A percentile compares a stretch with the other conserved stretches of the same genome.
Conservation (phyloP, 2,888 invertebrate genomes). For the Epinotia bilunana region DNA sequence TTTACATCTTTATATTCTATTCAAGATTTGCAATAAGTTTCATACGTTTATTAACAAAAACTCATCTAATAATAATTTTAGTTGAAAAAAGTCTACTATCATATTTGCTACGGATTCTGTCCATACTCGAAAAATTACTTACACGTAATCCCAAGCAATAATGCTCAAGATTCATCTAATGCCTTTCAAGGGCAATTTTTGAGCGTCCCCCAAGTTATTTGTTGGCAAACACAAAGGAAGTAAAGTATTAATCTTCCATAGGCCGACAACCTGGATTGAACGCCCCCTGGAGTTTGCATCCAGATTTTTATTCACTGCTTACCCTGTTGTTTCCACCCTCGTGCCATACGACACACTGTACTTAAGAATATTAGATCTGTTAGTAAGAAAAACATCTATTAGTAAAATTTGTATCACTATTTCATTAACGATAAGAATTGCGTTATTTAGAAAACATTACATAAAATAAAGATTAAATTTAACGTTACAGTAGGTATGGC, state of each 20-base stretch:
- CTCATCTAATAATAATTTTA: not conserved
- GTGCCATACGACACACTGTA: slow-evolving; percentile 37
- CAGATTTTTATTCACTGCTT: slow-evolving; percentile 62
- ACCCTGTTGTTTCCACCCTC: slow-evolving; percentile 46
- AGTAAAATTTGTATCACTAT: not conserved
- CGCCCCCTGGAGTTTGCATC: slow-evolving; percentile 77
- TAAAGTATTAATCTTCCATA: slow-evolving; percentile 80
- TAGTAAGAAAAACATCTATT: no score
- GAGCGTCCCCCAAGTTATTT: slow-evolving; percentile 64
- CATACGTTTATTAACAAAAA: no score
- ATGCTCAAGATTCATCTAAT: slow-evolving; percentile 61
- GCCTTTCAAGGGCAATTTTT: slow-evolving; percentile 51
- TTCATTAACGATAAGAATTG: not conserved
- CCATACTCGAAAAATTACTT: slow-evolving; percentile 43
- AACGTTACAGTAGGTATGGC: no score
- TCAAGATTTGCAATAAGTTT: no score
- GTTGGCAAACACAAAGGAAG: slow-evolving; percentile 71
- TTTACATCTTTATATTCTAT: no score
- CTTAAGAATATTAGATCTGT: slow-evolving; percentile 7
- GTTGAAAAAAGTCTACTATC: slow-evolving; percentile 1
- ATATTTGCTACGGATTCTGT: slow-evolving; percentile 25
- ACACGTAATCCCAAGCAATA: slow-evolving; percentile 64
- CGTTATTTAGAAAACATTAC: no score
- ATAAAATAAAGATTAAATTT: no score
- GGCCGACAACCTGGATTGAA: slow-evolving; percentile 62